Evolutionary conservation across 1,140 invertebrate genomes (phyloP).

Genomic region (Eufriesea mexicana): DNA sequence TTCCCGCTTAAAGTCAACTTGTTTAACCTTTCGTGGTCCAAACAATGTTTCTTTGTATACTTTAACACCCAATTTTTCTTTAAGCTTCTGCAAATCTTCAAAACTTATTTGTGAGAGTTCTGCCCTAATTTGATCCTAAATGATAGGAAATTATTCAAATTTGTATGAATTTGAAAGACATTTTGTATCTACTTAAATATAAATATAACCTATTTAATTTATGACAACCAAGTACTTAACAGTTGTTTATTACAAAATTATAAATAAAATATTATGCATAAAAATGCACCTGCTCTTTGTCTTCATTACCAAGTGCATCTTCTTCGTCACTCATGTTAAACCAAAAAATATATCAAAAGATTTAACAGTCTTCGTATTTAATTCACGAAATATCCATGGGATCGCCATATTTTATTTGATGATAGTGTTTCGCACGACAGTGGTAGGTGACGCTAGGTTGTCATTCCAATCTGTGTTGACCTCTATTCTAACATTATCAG

Average conservation of each 20-base stretch:
- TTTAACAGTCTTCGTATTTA: neutral
- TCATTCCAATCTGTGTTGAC: neutral
- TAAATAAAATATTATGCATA: neutral
- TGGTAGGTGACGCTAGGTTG: neutral
- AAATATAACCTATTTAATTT: slow-evolving; percentile 18
- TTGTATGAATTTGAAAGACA: neutral
- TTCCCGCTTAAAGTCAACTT: slow-evolving; percentile 84
- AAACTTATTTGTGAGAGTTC: slow-evolving; percentile 88
- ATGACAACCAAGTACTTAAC: neutral
- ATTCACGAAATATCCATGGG: neutral
- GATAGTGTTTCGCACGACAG: neutral
- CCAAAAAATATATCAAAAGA: neutral
- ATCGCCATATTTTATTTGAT: neutral
- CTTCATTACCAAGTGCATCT: slow-evolving; percentile 45
- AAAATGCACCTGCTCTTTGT: slow-evolving; percentile 64
- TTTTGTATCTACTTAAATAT: neutral
- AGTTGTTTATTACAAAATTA: neutral
- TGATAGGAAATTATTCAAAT: neutral
- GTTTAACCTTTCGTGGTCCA: slow-evolving; percentile 80
- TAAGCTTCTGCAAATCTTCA: slow-evolving; percentile 90
- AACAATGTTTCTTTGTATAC: slow-evolving; percentile 90
- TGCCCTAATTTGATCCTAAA: slow-evolving; percentile 77
- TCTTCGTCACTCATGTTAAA: slow-evolving; percentile 65
- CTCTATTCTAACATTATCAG: neutral
- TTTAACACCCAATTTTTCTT: slow-evolving; percentile 90